Base-by-base conservation (phyloP, 1,140 invertebrate genomes). In the Chionoecetes opilio region DNA sequence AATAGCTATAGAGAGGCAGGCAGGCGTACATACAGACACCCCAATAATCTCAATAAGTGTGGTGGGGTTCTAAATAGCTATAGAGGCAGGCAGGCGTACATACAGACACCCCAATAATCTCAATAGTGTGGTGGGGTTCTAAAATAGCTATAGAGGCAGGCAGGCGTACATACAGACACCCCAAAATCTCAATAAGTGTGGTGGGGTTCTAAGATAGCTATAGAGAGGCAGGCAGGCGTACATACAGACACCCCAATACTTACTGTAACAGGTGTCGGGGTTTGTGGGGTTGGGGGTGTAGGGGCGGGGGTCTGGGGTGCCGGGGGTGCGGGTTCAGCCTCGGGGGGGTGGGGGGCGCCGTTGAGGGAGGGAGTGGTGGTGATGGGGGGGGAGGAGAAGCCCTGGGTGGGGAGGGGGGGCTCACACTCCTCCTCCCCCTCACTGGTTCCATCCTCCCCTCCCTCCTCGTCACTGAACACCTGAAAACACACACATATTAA, bases 321-420 rank as follows among this genome's bases (percentile, higher is more conserved):
- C 37, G 90, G 88, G 46, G 94, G 92, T 35, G 88, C 82, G 53
- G 95, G 91, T 90, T 93, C 94, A 34, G 88, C 93, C 89, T 96
- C 95, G 93, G 95, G 93, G 21, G 89, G 84, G 75, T 95, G 94
- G 31, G 95, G 93, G 2, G 93, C 85, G 31, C 93, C 95, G 91
- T 95, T 94, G 2, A 93, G 90, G 29, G 95, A 88, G 63, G 95
- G 85, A 3, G 96, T 92, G 84, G 96, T 17, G 96, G 96, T 14
- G 90, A 95, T n/a, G 34, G 32, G 8, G 31, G 96, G 94, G 82
- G 96, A 82, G 8, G 96, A 88, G 86, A 96, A 96, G 38, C 94
- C 93, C 93, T 96, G 96, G 17, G 96, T 96, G 17, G 95, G 94
- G 46, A 96, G 32, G 29, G 91, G 93, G 53, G 82, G 85, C 84